Conservation (phyloP, 2,888 invertebrate genomes). For the Ectobius pallidus region DNA sequence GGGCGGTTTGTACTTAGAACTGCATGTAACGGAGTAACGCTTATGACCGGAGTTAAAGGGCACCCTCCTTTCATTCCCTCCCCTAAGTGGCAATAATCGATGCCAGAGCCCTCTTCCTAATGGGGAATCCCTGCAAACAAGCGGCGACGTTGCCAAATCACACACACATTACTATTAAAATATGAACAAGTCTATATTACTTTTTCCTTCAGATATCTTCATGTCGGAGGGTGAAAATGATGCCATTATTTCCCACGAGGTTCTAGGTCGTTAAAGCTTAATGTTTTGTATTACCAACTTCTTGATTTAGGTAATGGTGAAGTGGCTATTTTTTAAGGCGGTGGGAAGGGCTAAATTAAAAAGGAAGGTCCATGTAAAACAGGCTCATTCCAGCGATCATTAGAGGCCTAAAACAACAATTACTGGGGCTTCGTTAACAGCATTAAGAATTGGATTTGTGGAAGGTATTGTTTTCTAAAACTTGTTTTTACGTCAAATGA, state of each 20-base stretch:
- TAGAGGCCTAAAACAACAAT: too few species aligned
- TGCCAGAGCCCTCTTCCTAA: conserved; percentile 40
- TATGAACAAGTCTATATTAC: background rate
- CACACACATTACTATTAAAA: conserved; percentile 19
- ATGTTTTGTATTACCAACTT: background rate
- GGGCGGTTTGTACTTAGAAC: too few species aligned
- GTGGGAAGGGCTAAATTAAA: background rate
- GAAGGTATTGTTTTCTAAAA: too few species aligned
- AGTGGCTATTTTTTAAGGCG: background rate
- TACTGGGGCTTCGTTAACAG: too few species aligned
- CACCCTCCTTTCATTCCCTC: conserved; percentile 23
- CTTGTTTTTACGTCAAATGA: too few species aligned
- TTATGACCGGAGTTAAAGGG: conserved; percentile 19
- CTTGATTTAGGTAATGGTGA: conserved; percentile 7
- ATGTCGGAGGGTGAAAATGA: background rate
- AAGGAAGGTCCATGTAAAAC: background rate
- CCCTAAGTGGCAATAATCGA: conserved; percentile 43
- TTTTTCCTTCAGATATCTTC: background rate
- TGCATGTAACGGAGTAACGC: background rate
- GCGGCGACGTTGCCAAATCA: conserved; percentile 40
- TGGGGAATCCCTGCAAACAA: conserved; percentile 41
- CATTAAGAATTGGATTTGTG: too few species aligned
- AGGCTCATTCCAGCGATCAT: background rate
- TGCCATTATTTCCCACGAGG: background rate
- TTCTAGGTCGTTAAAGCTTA: background rate